A percentile compares a stretch with the other conserved stretches of the same genome.
These are phyloP conservation scores for Oscheius sp. DNA, from an alignment of 2,888 invertebrate genomes.

Conservation along the genomic window DNA sequence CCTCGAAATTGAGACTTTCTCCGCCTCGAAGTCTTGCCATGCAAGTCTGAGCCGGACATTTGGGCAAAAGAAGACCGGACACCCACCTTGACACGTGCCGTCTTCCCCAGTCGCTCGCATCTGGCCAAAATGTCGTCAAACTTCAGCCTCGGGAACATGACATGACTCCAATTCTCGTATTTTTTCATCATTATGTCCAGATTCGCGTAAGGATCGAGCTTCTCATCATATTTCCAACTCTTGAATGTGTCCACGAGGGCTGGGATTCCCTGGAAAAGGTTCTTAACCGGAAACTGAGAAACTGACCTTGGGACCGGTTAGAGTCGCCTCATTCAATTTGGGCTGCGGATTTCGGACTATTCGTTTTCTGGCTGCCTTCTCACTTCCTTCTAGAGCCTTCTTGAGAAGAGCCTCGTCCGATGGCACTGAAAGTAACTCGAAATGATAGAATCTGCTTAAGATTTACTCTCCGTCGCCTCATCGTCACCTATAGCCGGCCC, in stretches of 20 bases:
- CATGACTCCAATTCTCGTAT: conserved; percentile 56
- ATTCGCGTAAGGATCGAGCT: conserved; percentile 53
- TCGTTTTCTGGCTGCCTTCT: conserved; percentile 14
- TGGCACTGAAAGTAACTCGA: not conserved
- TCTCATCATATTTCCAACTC: conserved; percentile 47
- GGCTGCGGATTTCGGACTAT: conserved; percentile 44
- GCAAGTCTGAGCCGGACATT: conserved; percentile 36
- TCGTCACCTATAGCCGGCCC: conserved; percentile 39
- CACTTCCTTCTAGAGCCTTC: conserved; percentile 17
- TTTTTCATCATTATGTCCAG: conserved; percentile 51
- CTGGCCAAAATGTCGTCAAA: conserved; percentile 52
- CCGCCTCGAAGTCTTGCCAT: conserved; percentile 41
- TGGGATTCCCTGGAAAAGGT: conserved; percentile 36
- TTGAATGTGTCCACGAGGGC: conserved; percentile 45
- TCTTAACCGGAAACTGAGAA: not conserved
- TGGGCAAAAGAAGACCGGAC: not conserved
- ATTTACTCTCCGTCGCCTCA: conserved; percentile 43
- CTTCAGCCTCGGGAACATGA: conserved; percentile 55
- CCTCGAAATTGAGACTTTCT: conserved; percentile 39
- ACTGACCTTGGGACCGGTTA: conserved; percentile 43
- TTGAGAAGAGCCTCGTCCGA: conserved; percentile 33
- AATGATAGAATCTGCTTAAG: not conserved
- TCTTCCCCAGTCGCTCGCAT: conserved; percentile 55
- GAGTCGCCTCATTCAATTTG: conserved; percentile 46
- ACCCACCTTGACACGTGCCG: conserved; percentile 45